phyloP scores from a whole-genome alignment of 2,797 vertebrate species.

The Coilia nasus region DNA sequence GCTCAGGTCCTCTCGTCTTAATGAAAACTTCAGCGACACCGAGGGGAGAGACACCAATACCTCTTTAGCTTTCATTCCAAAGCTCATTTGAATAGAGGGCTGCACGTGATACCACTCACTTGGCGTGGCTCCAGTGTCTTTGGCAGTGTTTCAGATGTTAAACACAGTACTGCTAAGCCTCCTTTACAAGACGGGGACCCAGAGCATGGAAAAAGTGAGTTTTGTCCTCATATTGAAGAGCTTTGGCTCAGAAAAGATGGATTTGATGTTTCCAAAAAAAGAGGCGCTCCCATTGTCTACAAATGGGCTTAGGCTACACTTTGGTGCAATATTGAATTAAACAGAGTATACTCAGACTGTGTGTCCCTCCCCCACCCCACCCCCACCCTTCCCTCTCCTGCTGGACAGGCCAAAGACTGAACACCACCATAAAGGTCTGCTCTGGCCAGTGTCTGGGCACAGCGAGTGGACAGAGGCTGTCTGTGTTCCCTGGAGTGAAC shows the following conservation, averaged over 20 bases:
- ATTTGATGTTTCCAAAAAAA: slow-evolving; percentile 52
- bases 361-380: neutral
- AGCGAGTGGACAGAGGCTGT: neutral
- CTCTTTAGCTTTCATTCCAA: slow-evolving; percentile 62
- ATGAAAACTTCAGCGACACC: slow-evolving; percentile 75
- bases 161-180: slow-evolving; percentile 77
- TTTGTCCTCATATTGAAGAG: slow-evolving; percentile 60
- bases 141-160: slow-evolving; percentile 80
- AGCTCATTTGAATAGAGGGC: slow-evolving; percentile 71
- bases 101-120: slow-evolving; percentile 70
- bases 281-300: slow-evolving; percentile 51
- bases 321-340: slow-evolving; percentile 43
- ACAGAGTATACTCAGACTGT: slow-evolving; percentile 34
- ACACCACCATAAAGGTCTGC: slow-evolving; percentile 28
- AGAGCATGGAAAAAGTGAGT: slow-evolving; percentile 74
- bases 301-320: slow-evolving; percentile 40
- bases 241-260: slow-evolving; percentile 64
- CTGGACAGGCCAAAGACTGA: slow-evolving; percentile 26
- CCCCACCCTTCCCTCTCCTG: slow-evolving; percentile 4
- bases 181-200: slow-evolving; percentile 73
- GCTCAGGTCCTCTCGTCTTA: slow-evolving; percentile 66
- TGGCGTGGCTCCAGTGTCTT: slow-evolving; percentile 69
- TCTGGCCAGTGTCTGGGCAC: neutral
- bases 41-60: slow-evolving; percentile 63
- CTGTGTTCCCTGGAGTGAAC: slow-evolving; percentile 7